These are phyloP conservation scores for Ypsolopha sequella DNA, from an alignment of 2,888 invertebrate genomes.

Conservation along the genomic window DNA sequence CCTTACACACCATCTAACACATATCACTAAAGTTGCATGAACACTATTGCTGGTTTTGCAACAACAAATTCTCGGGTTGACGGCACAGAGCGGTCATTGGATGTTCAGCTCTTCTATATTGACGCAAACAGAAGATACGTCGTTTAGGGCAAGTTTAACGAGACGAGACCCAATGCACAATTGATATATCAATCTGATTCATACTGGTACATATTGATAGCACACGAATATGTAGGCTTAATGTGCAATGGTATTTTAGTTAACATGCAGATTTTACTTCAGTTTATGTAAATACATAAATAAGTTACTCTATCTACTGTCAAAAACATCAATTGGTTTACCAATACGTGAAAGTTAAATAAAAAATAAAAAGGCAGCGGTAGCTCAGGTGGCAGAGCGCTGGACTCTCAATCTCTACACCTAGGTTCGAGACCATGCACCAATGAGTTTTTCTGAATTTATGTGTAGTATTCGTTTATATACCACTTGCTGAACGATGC, in stretches of 20 bases:
- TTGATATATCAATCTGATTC: slow-evolving; percentile 22
- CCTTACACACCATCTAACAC: slow-evolving; percentile 4
- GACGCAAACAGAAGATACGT: background rate
- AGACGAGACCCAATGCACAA: slow-evolving; percentile 23
- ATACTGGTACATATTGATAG: background rate
- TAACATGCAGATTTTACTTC: slow-evolving; percentile 7
- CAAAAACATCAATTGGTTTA: too few species aligned
- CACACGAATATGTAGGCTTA: slow-evolving; percentile 23
- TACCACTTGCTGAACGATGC: too few species aligned
- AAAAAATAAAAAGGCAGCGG: too few species aligned
- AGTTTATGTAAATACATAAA: too few species aligned
- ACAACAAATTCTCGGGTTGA: background rate
- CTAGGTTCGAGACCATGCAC: too few species aligned
- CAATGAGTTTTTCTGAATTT: too few species aligned
- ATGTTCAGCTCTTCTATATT: background rate
- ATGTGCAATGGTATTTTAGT: slow-evolving; percentile 27
- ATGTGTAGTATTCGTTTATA: too few species aligned
- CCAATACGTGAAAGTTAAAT: too few species aligned
- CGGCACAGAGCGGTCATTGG: background rate
- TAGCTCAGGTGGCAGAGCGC: too few species aligned
- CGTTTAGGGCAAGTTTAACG: slow-evolving; percentile 10
- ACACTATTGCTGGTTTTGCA: background rate
- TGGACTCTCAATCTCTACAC: too few species aligned
- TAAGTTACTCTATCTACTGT: too few species aligned
- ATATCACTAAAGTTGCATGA: background rate